Conservation (phyloP, 2,113 vertebrate species). For the Candoia aspera region DNA sequence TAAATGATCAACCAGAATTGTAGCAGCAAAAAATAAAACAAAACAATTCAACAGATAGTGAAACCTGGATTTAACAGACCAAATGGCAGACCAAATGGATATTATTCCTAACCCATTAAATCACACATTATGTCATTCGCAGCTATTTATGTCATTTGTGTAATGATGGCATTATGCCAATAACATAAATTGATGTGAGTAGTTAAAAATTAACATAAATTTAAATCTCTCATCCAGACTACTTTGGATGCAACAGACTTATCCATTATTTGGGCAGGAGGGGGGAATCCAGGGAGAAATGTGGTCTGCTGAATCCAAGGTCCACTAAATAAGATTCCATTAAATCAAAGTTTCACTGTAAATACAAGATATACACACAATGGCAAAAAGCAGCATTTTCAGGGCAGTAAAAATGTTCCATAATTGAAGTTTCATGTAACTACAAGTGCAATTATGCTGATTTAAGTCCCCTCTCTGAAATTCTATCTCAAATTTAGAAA, state of each 20-base stretch:
- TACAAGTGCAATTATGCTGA: too few relatives aligned
- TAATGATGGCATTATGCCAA: background rate
- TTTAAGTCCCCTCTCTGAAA: background rate
- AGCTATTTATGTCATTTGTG: background rate
- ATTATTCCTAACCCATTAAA: background rate
- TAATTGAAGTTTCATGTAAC: background rate
- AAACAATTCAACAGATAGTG: background rate
- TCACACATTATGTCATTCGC: background rate
- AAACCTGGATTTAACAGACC: background rate
- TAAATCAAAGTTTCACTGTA: background rate
- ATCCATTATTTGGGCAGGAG: background rate
- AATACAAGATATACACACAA: background rate
- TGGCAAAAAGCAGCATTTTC: background rate
- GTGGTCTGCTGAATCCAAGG: background rate
- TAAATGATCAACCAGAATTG: slow-evolving; percentile 54
- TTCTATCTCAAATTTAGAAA: background rate
- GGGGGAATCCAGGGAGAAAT: background rate
- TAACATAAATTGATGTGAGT: background rate
- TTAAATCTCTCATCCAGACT: background rate
- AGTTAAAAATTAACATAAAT: background rate
- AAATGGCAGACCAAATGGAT: background rate
- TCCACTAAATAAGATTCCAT: background rate
- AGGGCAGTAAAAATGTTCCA: background rate
- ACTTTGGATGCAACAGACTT: too few relatives aligned
- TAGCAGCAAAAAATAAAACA: background rate